phyloP scores from a whole-genome alignment of 2,888 invertebrate species.

The Euzetes globulus region DNA sequence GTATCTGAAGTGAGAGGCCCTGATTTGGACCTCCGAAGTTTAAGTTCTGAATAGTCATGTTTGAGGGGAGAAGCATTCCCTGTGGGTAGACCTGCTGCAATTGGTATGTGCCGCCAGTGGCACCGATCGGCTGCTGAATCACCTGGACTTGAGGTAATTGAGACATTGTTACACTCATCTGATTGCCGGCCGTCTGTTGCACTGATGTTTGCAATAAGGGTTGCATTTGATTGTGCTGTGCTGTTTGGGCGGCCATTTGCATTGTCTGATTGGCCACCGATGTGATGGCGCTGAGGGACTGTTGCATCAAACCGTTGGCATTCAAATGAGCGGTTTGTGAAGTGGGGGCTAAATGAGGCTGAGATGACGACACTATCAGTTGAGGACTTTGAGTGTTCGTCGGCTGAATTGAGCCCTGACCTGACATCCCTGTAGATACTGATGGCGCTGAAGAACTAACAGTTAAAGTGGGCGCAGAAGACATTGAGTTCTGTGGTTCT shows the following conservation, averaged over 20 bases:
- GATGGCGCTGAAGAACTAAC: background rate
- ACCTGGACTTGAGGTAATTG: constrained; percentile 7
- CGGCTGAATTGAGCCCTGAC: background rate
- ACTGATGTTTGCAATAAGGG: background rate
- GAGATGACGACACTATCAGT: constrained; percentile 4
- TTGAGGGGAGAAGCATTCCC: background rate
- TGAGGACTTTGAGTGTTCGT: background rate
- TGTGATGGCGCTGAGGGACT: background rate
- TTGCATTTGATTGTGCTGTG: background rate
- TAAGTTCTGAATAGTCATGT: background rate
- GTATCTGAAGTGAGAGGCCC: constrained; percentile 9
- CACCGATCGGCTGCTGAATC: background rate
- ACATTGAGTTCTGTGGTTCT: background rate
- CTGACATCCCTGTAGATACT: background rate
- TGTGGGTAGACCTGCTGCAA: constrained; percentile 14
- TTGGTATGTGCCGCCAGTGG: background rate
- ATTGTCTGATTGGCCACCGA: background rate
- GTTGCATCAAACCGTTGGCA: background rate
- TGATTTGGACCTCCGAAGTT: background rate
- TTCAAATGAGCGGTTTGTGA: background rate
- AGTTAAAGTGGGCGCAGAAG: background rate
- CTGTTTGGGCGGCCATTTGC: background rate
- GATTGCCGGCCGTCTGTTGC: background rate
- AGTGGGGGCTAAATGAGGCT: background rate
- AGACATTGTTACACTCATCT: constrained; percentile 7